Evolutionary conservation across 2,113 vertebrate genomes (phyloP).

Genomic region (Mohoua ochrocephala): DNA sequence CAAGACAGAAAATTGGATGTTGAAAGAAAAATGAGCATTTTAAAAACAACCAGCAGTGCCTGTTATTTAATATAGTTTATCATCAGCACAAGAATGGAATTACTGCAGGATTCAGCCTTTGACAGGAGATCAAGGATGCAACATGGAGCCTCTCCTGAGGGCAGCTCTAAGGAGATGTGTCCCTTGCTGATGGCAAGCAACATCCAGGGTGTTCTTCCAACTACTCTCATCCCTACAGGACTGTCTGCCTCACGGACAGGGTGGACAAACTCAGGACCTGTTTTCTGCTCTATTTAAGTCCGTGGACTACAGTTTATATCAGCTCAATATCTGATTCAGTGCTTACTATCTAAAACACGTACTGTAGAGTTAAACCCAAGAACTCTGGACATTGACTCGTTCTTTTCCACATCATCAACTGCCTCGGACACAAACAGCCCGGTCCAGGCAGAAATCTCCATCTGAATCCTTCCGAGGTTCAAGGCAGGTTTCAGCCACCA

Average conservation of each 20-base stretch:
- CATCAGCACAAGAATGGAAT: background rate
- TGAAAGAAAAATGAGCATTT: background rate
- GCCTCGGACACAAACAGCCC: background rate
- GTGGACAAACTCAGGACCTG: background rate
- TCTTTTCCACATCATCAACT: background rate
- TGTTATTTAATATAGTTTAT: background rate
- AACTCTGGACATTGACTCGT: accelerated
- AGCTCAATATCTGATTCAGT: background rate
- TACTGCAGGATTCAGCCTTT: background rate
- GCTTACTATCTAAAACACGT: background rate
- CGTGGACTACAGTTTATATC: background rate
- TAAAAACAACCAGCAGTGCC: background rate
- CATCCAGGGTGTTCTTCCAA: background rate
- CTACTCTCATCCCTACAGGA: background rate
- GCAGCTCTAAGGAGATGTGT: background rate
- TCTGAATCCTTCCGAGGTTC: background rate
- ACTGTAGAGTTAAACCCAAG: background rate
- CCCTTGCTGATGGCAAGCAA: background rate
- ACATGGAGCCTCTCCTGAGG: background rate
- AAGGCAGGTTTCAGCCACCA: background rate
- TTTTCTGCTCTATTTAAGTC: background rate
- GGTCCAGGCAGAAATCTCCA: background rate
- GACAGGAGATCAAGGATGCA: background rate
- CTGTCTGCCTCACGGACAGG: background rate
- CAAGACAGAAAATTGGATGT: background rate